Evolutionary conservation across 2,888 invertebrate genomes (phyloP).

Genomic region (Drosophila mercatorum): DNA sequence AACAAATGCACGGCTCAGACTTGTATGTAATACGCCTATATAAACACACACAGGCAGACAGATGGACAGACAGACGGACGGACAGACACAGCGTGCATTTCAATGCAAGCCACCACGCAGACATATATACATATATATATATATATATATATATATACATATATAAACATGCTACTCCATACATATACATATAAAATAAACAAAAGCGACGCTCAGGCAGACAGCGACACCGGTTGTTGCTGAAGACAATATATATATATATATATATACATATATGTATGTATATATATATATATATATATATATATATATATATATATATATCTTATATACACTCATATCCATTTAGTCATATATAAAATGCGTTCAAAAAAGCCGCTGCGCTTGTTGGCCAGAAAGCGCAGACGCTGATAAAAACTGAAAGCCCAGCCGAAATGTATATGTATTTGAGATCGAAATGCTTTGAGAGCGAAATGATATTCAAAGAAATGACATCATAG

Average conservation of each 20-base stretch:
- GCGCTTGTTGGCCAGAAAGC: slow-evolving; percentile 47
- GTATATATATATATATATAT: slow-evolving; percentile 10
- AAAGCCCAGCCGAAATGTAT: slow-evolving; percentile 23
- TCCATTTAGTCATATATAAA: slow-evolving; percentile 60
- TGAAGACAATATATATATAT: slow-evolving; percentile 52
- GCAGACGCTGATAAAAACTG: slow-evolving; percentile 59
- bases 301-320: slow-evolving; percentile 7
- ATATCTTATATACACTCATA: slow-evolving; percentile 1
- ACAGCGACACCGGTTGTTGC: slow-evolving; percentile 68
- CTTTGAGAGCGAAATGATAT: slow-evolving; percentile 45
- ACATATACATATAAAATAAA: slow-evolving; percentile 61
- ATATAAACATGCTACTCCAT: slow-evolving; percentile 34
- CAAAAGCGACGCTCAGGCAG: slow-evolving; percentile 60
- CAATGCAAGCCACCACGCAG: slow-evolving; percentile 32
- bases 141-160: neutral
- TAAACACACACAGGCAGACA: slow-evolving; percentile 3
- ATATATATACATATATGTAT: slow-evolving; percentile 13
- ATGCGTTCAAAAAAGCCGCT: slow-evolving; percentile 74
- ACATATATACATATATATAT: slow-evolving; percentile 23
- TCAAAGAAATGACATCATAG: slow-evolving; percentile 68
- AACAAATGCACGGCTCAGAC: slow-evolving; percentile 58
- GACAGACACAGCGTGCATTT: slow-evolving; percentile 32
- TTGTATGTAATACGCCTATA: slow-evolving; percentile 45
- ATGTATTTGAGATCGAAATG: slow-evolving; percentile 18
- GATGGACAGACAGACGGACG: neutral